phyloP scores from a whole-genome alignment of 2,888 invertebrate species.

The Metopia argyrocephala region DNA sequence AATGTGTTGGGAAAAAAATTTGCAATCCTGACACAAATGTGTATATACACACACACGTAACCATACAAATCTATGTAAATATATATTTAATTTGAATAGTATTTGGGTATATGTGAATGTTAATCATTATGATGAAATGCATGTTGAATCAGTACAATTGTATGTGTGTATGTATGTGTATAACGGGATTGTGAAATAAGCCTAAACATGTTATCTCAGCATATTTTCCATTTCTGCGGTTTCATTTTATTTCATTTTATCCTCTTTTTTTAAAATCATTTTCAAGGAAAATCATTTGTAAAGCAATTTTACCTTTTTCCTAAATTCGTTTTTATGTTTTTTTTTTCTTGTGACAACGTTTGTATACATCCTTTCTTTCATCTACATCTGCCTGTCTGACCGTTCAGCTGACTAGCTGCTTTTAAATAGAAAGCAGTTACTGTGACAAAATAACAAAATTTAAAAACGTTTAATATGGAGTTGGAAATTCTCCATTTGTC shows the following conservation, averaged over 20 bases:
- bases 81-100: background rate
- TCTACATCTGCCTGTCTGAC: background rate
- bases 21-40: background rate
- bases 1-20: slow-evolving; percentile 34
- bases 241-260: slow-evolving; percentile 46
- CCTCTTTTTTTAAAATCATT: background rate
- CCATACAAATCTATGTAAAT: slow-evolving; percentile 7
- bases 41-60: background rate
- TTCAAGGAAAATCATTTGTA: slow-evolving; percentile 38
- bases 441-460: slow-evolving; percentile 55
- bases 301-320: slow-evolving; percentile 55
- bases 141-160: background rate
- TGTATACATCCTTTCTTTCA: slow-evolving; percentile 43
- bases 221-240: slow-evolving; percentile 64
- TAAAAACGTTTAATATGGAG: slow-evolving; percentile 46
- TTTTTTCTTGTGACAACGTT: slow-evolving; percentile 29
- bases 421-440: slow-evolving; percentile 42
- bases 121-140: slow-evolving; percentile 51
- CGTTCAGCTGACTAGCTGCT: background rate
- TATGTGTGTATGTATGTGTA: slow-evolving; percentile 10
- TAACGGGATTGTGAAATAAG: slow-evolving; percentile 51
- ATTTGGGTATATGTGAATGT: slow-evolving; percentile 10
- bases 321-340: background rate
- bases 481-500: background rate
- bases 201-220: slow-evolving; percentile 62